Evolutionary conservation across 2,113 vertebrate genomes (phyloP), one percentile per base, ranked within the genome.

Genomic region (Sorex araneus): DNA sequence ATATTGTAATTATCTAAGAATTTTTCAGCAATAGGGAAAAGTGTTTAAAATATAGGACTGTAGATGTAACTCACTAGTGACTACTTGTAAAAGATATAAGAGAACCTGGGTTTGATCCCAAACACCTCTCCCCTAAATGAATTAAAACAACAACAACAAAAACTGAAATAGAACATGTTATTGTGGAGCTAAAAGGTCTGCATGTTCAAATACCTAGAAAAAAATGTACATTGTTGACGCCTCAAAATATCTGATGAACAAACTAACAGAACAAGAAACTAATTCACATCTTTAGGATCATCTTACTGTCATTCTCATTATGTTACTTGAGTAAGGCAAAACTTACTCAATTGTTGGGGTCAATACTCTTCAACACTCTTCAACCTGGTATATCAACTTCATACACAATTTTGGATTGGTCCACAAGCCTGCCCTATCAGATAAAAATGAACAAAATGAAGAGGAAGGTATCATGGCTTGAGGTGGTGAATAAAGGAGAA

Each of bases 1-100:
- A 74, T n/a, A 60, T 40, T 25, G 57, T n/a, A 89, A 57, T 45
- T 75, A 19, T 67, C 1, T 63, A 8, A 66, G 27, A 71, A 47
- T 63, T 64, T 83, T 36, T 7, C 71, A 71, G 30, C 28, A 70
- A 79, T 19, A 57, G 5, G 27, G 3, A 78, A 40, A 80, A 87
- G 86, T 60, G 67, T 40, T 88, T 90, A 47, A 57, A 82, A 82
- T 70, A 85, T 89, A 50, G 36, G 28, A 91, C 67, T 60, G 8
- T 84, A 84, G 84, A 86, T 85, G 43, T 63, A 75, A 83, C 18
- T 16, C 54, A 54, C 18, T 54, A 19, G 54, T 54, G 40, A 40
- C 40, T 40, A 40, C 40, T 4, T 40, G 40, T 40, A 40, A 40
- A 7, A 40, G 40, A 40, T 40, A 7, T 40, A 40, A 40, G 40